phyloP scores from a whole-genome alignment of 1,140 invertebrate genomes.

The Carcinoscorpius rotundicauda region DNA sequence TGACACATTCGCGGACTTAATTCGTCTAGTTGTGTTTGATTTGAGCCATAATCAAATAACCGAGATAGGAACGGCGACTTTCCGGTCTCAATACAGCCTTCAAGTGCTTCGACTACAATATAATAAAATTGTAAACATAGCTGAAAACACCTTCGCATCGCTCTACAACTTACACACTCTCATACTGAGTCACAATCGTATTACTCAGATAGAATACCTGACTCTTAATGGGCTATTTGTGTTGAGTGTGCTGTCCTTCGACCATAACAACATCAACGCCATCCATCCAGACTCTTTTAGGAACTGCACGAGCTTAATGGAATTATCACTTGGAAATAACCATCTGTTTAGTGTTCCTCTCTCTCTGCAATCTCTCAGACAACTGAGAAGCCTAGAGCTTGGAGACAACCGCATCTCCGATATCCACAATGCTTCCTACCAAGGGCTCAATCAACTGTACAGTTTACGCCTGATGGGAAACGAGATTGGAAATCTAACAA shows the following conservation, averaged over 20 bases:
- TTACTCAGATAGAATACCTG: conserved; percentile 58
- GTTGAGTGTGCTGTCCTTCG: conserved; percentile 57
- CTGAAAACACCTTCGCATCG: conserved; percentile 61
- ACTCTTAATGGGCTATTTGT: conserved; percentile 65
- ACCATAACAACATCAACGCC: conserved; percentile 60
- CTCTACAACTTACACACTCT: conserved; percentile 73
- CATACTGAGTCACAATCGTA: conserved; percentile 61
- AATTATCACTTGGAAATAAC: conserved; percentile 71
- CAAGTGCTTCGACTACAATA: conserved; percentile 67
- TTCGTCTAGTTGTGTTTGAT: conserved; percentile 69
- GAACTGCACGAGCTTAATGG: conserved; percentile 60
- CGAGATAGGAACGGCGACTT: conserved; percentile 64
- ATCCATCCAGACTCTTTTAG: conserved; percentile 65
- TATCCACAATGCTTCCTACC: conserved; percentile 58
- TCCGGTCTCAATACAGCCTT: conserved; percentile 63
- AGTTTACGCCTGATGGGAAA: conserved; percentile 76
- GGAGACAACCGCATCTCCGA: conserved; percentile 63
- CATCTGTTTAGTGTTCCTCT: conserved; percentile 54
- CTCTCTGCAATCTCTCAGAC: conserved; percentile 56
- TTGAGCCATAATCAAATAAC: conserved; percentile 70
- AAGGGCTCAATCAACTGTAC: conserved; percentile 62
- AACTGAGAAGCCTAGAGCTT: conserved; percentile 62
- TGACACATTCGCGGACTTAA: conserved; percentile 70
- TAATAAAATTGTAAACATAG: conserved; percentile 63
- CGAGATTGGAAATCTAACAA: conserved; percentile 69